These are phyloP conservation scores for Scortum barcoo DNA, from an alignment of 2,113 vertebrate species.

Conservation along the genomic window DNA sequence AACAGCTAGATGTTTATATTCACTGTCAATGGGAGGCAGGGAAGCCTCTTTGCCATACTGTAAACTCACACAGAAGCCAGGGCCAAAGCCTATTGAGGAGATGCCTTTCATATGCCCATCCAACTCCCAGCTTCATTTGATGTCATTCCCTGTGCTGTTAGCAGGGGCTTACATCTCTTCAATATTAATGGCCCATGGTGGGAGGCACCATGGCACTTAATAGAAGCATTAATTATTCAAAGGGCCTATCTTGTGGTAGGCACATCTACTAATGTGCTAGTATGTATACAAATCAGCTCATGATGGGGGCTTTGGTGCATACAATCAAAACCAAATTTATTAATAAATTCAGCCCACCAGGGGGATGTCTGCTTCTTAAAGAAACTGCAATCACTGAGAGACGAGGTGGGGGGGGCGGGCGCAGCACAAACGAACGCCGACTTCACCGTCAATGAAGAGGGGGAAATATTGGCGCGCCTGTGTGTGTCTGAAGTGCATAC, in stretches of 20 bases:
- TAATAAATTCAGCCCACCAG: constrained; percentile 74
- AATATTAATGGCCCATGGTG: constrained; percentile 84
- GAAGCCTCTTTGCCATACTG: constrained; percentile 33
- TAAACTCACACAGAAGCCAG: constrained; percentile 53
- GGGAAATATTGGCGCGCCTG: constrained; percentile 27
- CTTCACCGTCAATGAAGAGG: constrained; percentile 41
- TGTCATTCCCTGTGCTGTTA: constrained; percentile 81
- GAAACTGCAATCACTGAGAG: constrained; percentile 72
- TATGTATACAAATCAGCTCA: constrained; percentile 86
- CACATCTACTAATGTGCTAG: constrained; percentile 81
- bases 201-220: constrained; percentile 81
- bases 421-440: neutral
- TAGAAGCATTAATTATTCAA: constrained; percentile 86
- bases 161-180: constrained; percentile 80
- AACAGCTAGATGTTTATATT: constrained; percentile 52
- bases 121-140: constrained; percentile 82
- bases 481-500: constrained; percentile 18
- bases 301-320: constrained; percentile 73
- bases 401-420: constrained; percentile 1
- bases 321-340: constrained; percentile 80
- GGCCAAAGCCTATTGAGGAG: constrained; percentile 58
- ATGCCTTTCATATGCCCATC: constrained; percentile 72
- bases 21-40: constrained; percentile 44
- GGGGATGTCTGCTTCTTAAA: constrained; percentile 67
- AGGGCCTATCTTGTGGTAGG: constrained; percentile 75